Evolutionary conservation across 1,140 invertebrate species (phyloP).

Genomic region (Orussus abietinus): DNA sequence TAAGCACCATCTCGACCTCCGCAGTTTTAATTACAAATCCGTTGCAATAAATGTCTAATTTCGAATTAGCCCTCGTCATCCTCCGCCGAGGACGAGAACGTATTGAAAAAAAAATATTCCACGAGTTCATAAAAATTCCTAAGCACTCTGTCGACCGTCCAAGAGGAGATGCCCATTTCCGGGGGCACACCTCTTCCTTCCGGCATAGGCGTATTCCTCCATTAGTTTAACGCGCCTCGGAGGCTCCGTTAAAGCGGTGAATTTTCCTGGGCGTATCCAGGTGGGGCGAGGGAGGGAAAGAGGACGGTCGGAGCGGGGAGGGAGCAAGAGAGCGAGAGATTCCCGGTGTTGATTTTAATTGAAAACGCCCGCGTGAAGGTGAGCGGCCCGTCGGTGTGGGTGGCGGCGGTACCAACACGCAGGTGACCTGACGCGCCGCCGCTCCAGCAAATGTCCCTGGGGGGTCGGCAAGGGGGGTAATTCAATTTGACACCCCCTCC

Average conservation of each 20-base stretch:
- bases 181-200: too few relatives aligned
- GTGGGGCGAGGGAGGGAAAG: constrained; percentile 6
- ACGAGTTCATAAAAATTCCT: too few relatives aligned
- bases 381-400: constrained; percentile 12
- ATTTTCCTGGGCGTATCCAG: constrained; percentile 17
- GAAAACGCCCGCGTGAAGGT: constrained; percentile 41
- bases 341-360: constrained; percentile 43
- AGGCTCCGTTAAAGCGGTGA: constrained; percentile 15
- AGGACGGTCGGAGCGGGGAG: background rate
- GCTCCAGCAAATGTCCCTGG: constrained; percentile 41
- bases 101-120: too few relatives aligned
- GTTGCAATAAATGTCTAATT: too few relatives aligned
- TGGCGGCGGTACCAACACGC: too few relatives aligned
- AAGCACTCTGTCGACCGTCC: too few relatives aligned
- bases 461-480: constrained; percentile 41
- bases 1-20: too few relatives aligned
- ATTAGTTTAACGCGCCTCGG: constrained; percentile 28
- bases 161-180: too few relatives aligned
- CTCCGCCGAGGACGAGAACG: too few relatives aligned
- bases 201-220: constrained; percentile 13
- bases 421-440: constrained; percentile 28
- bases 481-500: constrained; percentile 53
- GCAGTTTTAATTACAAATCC: too few relatives aligned
- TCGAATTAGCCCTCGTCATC: too few relatives aligned
- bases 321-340: background rate